Conservation (phyloP, 2,797 vertebrate species). For the Hemibagrus guttatus region DNA sequence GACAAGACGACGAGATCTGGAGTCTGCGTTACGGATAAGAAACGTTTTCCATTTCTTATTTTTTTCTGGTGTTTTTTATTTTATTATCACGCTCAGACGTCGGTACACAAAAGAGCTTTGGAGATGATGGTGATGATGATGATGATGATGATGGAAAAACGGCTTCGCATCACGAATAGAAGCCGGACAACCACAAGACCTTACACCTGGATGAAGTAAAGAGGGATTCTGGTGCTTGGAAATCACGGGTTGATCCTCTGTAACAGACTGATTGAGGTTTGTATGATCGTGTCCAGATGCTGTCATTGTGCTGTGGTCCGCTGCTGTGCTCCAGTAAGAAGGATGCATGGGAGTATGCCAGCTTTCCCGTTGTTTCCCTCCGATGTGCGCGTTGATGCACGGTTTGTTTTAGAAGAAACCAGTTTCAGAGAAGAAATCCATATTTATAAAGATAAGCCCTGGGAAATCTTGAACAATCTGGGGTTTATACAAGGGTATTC, state of each 20-base stretch:
- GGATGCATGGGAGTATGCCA: constrained; percentile 63
- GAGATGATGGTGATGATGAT: constrained; percentile 26
- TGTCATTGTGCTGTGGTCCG: constrained; percentile 69
- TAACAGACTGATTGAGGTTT: constrained; percentile 14
- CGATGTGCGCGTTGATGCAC: constrained; percentile 46
- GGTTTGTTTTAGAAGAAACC: constrained; percentile 60
- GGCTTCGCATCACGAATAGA: constrained; percentile 53
- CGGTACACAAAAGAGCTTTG: constrained; percentile 71
- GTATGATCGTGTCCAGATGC: constrained; percentile 60
- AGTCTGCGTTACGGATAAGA: not conserved
- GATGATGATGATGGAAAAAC: constrained; percentile 53
- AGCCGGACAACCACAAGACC: constrained; percentile 50
- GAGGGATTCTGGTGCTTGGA: not conserved
- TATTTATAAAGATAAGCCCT: constrained; percentile 37
- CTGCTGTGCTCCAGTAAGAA: constrained; percentile 61
- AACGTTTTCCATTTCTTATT: constrained; percentile 48
- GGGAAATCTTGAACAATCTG: constrained; percentile 41
- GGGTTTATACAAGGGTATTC: constrained; percentile 9
- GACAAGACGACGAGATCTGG: not conserved
- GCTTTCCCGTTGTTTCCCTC: constrained; percentile 53
- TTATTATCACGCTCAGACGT: constrained; percentile 62
- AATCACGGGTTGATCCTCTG: not conserved
- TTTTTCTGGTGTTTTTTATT: constrained; percentile 31
- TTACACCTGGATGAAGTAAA: constrained; percentile 1
- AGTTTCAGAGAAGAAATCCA: constrained; percentile 40